phyloP scores from a whole-genome alignment of 2,888 invertebrate genomes.

The Biston stratarius region DNA sequence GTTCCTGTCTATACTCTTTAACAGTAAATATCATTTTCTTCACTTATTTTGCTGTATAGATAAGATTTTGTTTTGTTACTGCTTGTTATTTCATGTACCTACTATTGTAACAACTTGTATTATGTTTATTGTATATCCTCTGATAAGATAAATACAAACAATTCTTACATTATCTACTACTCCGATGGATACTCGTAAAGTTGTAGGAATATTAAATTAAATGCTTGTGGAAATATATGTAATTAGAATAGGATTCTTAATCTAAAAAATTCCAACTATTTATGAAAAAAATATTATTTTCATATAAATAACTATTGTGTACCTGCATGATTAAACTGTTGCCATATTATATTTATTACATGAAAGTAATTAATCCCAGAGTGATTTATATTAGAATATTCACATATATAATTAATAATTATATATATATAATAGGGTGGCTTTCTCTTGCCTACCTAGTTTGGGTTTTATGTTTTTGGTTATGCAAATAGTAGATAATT shows the following conservation, averaged over 20 bases:
- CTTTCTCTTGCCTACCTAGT: background rate
- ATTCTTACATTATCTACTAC: background rate
- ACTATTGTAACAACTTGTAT: slow-evolving; percentile 45
- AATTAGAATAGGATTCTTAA: background rate
- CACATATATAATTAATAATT: no score
- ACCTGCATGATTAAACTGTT: background rate
- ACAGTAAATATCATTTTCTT: slow-evolving; percentile 82
- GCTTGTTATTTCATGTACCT: slow-evolving; percentile 57
- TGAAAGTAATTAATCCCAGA: no score
- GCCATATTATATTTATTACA: no score
- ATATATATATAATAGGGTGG: no score
- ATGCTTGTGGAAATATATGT: background rate
- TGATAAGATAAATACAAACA: slow-evolving; percentile 30
- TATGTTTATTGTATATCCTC: slow-evolving; percentile 38
- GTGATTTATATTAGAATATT: no score
- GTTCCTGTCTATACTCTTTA: slow-evolving; percentile 58
- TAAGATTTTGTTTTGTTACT: slow-evolving; percentile 64
- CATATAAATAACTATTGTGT: background rate
- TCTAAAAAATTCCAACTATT: background rate
- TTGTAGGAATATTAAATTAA: background rate
- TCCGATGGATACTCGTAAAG: slow-evolving; percentile 1
- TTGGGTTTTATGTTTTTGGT: slow-evolving; percentile 1
- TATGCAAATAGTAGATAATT: background rate
- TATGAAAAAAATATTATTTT: background rate
- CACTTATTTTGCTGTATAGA: slow-evolving; percentile 66